Percentiles rank a stretch among this genome's conserved stretches.
Conservation (phyloP, 2,113 vertebrate genomes). For the Sardina pilchardus region DNA sequence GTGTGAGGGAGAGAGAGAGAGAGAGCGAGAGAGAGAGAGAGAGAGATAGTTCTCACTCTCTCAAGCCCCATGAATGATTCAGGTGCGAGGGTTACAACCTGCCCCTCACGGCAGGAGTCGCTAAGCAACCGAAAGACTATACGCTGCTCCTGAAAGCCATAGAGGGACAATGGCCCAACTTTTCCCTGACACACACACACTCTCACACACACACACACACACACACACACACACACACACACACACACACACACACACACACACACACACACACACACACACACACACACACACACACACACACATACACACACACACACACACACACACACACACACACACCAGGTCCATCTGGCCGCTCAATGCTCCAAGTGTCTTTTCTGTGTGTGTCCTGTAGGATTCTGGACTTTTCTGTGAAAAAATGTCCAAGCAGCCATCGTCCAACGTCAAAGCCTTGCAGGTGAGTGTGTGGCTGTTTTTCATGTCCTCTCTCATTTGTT, state of each 20-base stretch:
- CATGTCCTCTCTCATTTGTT: background rate
- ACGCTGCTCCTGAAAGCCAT: slow-evolving; percentile 70
- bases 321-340: slow-evolving; percentile 9
- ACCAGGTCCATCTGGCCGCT: slow-evolving; percentile 37
- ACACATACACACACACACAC: background rate
- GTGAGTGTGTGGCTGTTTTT: slow-evolving; percentile 71
- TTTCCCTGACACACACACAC: slow-evolving; percentile 21
- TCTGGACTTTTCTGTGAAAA: slow-evolving; percentile 61
- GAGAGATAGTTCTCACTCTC: slow-evolving; percentile 25
- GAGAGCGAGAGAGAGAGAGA: background rate
- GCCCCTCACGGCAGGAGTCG: slow-evolving; percentile 71
- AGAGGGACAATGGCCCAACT: slow-evolving; percentile 49
- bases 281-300: background rate
- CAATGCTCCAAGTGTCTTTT: slow-evolving; percentile 55
- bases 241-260: slow-evolving; percentile 29
- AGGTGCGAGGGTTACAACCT: slow-evolving; percentile 76
- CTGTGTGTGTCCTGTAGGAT: slow-evolving; percentile 61
- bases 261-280: background rate
- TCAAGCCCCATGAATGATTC: slow-evolving; percentile 89
- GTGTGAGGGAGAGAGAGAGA: background rate
- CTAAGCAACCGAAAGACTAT: slow-evolving; percentile 89
- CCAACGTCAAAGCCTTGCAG: slow-evolving; percentile 96
- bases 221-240: slow-evolving; percentile 23
- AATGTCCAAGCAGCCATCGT: slow-evolving; percentile 93
- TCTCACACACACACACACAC: slow-evolving; percentile 24